Base-by-base conservation (phyloP, 2,113 vertebrate genomes). In the Centrocercus urophasianus region DNA sequence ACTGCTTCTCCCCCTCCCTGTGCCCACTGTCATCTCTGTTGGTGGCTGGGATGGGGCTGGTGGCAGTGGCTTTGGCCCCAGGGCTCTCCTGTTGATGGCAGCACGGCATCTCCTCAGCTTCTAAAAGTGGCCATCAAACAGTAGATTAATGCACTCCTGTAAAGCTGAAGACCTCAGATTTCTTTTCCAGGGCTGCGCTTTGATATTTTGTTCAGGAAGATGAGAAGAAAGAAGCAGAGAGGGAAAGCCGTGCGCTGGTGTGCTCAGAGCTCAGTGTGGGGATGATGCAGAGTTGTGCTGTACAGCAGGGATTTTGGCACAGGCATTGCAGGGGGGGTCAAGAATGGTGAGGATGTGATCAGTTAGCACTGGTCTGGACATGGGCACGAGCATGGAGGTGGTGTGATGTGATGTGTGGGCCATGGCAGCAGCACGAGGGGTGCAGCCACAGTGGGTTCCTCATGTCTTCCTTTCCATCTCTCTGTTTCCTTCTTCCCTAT, bases 401-500 rank as follows among this genome's bases (percentile, higher is more conserved):
- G 25, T 24, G 17, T 11, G 34, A 3, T 3, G 17, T 11, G 34
- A 4, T 3, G 0, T 13, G 8, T 2, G 5, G 54, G 19, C 3
- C 3, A 32, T 5, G 8, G 65, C 38, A 70, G 8, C 24, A 5
- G 3, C 20, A 36, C 52, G 52, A 60, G 54, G 63, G 16, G 38
- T 20, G 56, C 8, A 10, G 40, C 82, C 7, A 10, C 36, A 17
- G 54, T 14, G 17, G 64, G 27, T 64, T 73, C 20, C 88, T 84
- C 63, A 73, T 92, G 16, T 47, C 27, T 6, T 66, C 54, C 85
- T 87, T 65, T 56, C 28, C 78, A n/a, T 59, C 80, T 69, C 76
- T 45, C 38, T 40, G 25, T 45, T 90, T 77, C 73, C 40, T 69
- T 10, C 17, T 32, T 65, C 70, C 38, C 86, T 43, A 24, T 43